Evolutionary conservation across 2,113 vertebrate species (phyloP).

Genomic region (Peromyscus leucopus): DNA sequence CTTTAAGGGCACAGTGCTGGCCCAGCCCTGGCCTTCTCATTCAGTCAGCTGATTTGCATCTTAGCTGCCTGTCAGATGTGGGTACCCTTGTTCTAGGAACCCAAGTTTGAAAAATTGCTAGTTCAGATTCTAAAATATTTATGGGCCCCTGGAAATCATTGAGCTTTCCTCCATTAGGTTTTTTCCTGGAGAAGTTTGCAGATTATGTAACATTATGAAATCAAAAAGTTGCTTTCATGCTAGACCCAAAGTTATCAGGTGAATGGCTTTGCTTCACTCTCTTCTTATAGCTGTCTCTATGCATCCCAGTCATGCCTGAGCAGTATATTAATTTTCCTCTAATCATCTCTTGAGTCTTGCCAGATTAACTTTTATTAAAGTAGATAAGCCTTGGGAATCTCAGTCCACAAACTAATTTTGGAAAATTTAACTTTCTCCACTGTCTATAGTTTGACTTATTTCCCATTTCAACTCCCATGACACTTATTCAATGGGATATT

Average conservation of each 20-base stretch:
- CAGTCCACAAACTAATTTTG: background rate
- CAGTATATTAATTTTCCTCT: background rate
- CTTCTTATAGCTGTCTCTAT: background rate
- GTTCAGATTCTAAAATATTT: background rate
- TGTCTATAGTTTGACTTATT: background rate
- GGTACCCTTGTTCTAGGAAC: background rate
- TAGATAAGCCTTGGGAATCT: background rate
- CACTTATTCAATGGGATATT: background rate
- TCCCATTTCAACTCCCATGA: background rate
- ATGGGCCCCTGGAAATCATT: background rate
- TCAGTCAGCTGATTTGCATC: background rate
- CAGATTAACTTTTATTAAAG: background rate
- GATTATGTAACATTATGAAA: background rate
- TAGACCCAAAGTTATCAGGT: background rate
- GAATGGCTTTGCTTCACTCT: background rate
- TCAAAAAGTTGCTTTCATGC: background rate
- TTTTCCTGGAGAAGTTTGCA: background rate
- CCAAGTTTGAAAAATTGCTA: background rate
- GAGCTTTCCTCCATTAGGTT: background rate
- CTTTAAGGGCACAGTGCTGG: accelerated
- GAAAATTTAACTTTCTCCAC: background rate
- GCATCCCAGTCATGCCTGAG: accelerated
- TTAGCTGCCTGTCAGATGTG: background rate
- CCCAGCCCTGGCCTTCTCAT: accelerated
- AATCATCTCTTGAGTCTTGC: background rate